Evolutionary conservation across 2,113 vertebrate species (phyloP).

Genomic region (Pleuronectes platessa): DNA sequence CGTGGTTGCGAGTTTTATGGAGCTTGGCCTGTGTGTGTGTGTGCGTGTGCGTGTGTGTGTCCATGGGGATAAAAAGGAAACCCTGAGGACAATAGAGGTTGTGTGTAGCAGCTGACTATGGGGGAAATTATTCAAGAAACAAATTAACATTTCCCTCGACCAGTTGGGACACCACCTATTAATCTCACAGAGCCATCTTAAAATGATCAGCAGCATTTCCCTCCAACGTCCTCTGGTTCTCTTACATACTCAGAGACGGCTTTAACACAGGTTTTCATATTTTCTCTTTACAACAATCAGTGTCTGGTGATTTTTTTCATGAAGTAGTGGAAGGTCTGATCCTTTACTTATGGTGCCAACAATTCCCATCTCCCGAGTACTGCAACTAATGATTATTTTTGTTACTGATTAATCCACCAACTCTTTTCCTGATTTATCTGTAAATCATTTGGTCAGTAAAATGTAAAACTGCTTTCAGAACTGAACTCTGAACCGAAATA

Average conservation of each 20-base stretch:
- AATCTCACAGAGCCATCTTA: conserved; percentile 12
- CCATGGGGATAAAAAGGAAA: conserved; percentile 59
- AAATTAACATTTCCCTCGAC: conserved; percentile 77
- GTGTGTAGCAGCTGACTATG: conserved; percentile 73
- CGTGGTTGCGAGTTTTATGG: conserved; percentile 71
- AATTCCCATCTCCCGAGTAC: no score
- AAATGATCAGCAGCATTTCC: conserved; percentile 3
- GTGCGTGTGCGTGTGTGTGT: conserved; percentile 36
- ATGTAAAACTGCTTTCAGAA: no score
- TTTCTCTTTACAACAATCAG: background rate
- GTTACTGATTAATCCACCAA: no score
- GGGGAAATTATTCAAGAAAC: conserved; percentile 69
- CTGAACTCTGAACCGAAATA: no score
- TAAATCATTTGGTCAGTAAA: no score
- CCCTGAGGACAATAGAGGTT: conserved; percentile 71
- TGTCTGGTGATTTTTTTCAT: background rate
- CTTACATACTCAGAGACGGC: background rate
- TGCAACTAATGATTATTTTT: no score
- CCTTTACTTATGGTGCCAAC: no score
- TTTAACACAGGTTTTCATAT: background rate
- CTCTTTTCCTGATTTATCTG: no score
- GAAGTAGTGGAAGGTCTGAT: background rate
- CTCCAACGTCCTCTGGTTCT: background rate
- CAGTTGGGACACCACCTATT: conserved; percentile 61
- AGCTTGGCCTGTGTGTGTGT: conserved; percentile 58